Conservation (phyloP, 2,888 invertebrate genomes). For the Spicauda simplicius region DNA sequence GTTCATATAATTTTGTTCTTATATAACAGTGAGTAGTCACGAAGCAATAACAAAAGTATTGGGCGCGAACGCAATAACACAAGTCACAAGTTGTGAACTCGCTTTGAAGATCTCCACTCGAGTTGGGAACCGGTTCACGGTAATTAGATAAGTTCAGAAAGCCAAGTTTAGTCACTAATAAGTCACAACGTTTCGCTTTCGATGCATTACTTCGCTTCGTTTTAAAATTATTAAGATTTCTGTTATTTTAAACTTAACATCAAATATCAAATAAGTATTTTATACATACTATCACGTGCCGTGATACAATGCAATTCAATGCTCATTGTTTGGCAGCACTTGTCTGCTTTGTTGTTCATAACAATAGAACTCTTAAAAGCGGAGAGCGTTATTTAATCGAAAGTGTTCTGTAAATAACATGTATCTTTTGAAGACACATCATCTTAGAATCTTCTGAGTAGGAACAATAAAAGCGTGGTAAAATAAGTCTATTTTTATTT, state of each 20-base stretch:
- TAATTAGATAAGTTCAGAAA: slow-evolving; percentile 68
- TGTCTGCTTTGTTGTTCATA: background rate
- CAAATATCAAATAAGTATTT: too few species aligned
- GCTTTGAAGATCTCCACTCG: slow-evolving; percentile 46
- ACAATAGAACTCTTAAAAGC: slow-evolving; percentile 2
- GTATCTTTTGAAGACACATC: background rate
- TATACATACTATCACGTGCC: background rate
- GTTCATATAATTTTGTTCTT: slow-evolving; percentile 16
- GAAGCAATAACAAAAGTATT: slow-evolving; percentile 24
- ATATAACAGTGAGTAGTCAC: slow-evolving; percentile 20
- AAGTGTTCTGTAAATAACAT: background rate
- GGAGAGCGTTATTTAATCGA: background rate
- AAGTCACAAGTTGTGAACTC: slow-evolving; percentile 42
- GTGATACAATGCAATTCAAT: background rate
- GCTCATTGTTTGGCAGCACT: background rate
- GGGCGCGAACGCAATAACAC: slow-evolving; percentile 17
- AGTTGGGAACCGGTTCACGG: slow-evolving; percentile 54
- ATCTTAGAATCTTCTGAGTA: background rate
- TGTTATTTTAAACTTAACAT: too few species aligned
- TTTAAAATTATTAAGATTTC: background rate
- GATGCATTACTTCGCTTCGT: too few species aligned
- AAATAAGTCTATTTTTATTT: too few species aligned
- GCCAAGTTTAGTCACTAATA: too few species aligned
- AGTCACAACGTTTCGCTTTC: background rate
- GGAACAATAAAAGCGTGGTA: too few species aligned